Evolutionary conservation across 2,888 invertebrate genomes (phyloP).

Genomic region (Didymodactylos carnosus): DNA sequence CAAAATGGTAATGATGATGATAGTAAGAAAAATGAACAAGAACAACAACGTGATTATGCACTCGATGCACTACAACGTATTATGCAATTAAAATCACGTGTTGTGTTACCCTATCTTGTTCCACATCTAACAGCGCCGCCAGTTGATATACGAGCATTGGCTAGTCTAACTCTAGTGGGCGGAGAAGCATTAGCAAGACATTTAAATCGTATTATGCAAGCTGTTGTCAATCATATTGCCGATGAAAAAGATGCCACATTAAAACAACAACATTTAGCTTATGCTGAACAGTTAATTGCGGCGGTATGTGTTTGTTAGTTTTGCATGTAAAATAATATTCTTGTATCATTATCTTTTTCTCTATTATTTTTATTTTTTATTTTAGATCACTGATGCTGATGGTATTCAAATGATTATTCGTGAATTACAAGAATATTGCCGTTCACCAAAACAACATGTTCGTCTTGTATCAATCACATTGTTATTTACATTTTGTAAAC

Average conservation of each 20-base stretch:
- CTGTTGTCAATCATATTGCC: conserved; percentile 44
- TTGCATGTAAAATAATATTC: not conserved
- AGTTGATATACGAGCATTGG: conserved; percentile 74
- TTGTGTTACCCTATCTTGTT: conserved; percentile 81
- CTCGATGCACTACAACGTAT: conserved; percentile 87
- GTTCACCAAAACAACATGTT: conserved; percentile 35
- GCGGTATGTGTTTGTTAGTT: not conserved
- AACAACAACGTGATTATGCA: conserved; percentile 47
- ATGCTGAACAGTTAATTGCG: not conserved
- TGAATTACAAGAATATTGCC: conserved; percentile 25
- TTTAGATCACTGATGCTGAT: conserved; percentile 12
- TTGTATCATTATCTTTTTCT: conserved; percentile 6
- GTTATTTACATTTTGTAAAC: conserved; percentile 67
- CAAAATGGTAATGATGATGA: not conserved
- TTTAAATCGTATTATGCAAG: conserved; percentile 71
- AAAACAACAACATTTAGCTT: not conserved
- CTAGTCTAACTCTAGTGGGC: conserved; percentile 71
- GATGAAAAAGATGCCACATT: not conserved
- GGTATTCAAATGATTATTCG: not conserved
- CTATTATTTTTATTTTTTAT: not conserved
- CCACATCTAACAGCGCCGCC: conserved; percentile 70
- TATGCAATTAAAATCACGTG: conserved; percentile 83
- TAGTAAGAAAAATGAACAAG: conserved; percentile 40
- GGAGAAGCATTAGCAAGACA: conserved; percentile 76
- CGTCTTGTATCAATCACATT: conserved; percentile 65